Percentiles rank a stretch among this genome's conserved stretches.
phyloP scores from a whole-genome alignment of 30 jellyfish, hydroid and myxozoan genomes.

The Rhopilema esculentum region DNA sequence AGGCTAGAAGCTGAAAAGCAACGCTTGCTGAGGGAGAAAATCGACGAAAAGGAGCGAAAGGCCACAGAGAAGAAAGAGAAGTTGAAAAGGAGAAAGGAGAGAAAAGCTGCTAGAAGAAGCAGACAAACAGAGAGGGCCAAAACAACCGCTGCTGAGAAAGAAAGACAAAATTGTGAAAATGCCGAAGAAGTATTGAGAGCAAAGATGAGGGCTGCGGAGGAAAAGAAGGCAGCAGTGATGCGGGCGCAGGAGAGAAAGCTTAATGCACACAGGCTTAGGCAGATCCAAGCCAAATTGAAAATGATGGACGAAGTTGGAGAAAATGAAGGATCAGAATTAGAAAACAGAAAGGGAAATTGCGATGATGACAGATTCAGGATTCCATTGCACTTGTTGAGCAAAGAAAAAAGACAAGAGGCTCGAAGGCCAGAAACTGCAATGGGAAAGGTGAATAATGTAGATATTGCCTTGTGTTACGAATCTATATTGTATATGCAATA shows the following conservation, averaged over 20 bases:
- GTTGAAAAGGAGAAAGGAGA: not conserved
- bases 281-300: not conserved
- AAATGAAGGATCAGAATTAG: not conserved
- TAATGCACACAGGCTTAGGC: not conserved
- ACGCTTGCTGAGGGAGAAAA: slow-evolving; percentile 5
- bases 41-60: not conserved
- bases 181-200: not conserved
- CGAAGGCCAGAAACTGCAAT: not conserved
- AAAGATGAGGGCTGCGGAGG: slow-evolving; percentile 22
- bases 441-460: not conserved
- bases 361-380: not conserved
- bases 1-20: slow-evolving; percentile 34
- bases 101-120: not conserved
- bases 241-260: not conserved
- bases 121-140: not conserved
- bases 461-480: too few species aligned
- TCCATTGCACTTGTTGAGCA: not conserved
- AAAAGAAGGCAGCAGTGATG: not conserved
- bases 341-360: not conserved
- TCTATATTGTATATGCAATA: not conserved
- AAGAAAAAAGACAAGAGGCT: not conserved
- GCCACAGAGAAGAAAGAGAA: not conserved
- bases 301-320: not conserved
- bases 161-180: not conserved
- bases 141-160: not conserved